A percentile compares a stretch with the other conserved stretches of the same genome.
These are phyloP conservation scores for Ibycter americanus DNA, from an alignment of 2,797 vertebrate genomes.

Conservation along the genomic window DNA sequence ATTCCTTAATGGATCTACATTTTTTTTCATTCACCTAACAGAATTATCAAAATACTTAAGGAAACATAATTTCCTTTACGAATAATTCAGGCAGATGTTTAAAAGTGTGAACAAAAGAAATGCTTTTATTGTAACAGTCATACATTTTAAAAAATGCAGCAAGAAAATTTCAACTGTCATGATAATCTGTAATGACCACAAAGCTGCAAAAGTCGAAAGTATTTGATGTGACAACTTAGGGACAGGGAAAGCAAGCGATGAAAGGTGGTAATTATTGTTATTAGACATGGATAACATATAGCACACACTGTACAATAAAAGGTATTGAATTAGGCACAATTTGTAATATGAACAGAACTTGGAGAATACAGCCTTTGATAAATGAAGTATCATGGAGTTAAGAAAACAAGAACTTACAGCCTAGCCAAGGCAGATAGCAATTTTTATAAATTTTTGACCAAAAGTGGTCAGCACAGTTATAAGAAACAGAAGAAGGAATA, in stretches of 20 bases:
- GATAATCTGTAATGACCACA: conserved; percentile 55
- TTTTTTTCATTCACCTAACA: neutral
- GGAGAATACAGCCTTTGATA: conserved; percentile 18
- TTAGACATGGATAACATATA: conserved; percentile 54
- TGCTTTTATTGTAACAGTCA: conserved; percentile 62
- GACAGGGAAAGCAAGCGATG: conserved; percentile 22
- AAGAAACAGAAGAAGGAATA: conserved; percentile 15
- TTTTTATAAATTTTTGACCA: neutral
- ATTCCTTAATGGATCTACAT: neutral
- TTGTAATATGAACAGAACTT: conserved; percentile 13
- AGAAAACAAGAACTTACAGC: conserved; percentile 35
- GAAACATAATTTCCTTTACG: conserved; percentile 35
- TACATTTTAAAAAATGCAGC: conserved; percentile 45
- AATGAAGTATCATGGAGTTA: conserved; percentile 21
- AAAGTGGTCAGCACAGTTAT: neutral
- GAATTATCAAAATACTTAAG: conserved; percentile 17
- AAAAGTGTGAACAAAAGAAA: conserved; percentile 43
- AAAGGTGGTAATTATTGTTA: conserved; percentile 44
- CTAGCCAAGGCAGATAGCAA: conserved; percentile 4
- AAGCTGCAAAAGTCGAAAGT: conserved; percentile 40
- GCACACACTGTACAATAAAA: conserved; percentile 49
- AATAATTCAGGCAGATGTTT: conserved; percentile 64
- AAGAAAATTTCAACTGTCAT: conserved; percentile 65
- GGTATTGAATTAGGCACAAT: conserved; percentile 43
- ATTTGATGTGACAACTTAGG: conserved; percentile 37